A percentile compares a stretch with the other conserved stretches of the same genome.
Evolutionary conservation across 2,888 invertebrate genomes (phyloP).

Genomic region (Trisateles emortualis): DNA sequence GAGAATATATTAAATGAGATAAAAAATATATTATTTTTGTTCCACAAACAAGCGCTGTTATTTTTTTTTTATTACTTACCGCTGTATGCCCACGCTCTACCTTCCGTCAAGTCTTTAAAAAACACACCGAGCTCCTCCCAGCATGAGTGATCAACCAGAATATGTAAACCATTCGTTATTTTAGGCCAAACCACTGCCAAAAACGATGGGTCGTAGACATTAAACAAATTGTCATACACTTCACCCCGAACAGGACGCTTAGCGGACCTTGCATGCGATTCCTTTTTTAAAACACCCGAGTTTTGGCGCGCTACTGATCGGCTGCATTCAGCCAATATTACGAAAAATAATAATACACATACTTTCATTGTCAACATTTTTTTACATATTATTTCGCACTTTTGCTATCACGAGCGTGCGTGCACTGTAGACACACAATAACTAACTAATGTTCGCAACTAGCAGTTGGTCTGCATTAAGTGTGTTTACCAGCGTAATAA

Average conservation of each 20-base stretch:
- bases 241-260: conserved; percentile 60
- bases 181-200: conserved; percentile 80
- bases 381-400: conserved; percentile 43
- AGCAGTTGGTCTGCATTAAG: conserved; percentile 16
- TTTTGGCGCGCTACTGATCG: conserved; percentile 48
- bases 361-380: conserved; percentile 53
- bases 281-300: conserved; percentile 51
- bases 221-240: conserved; percentile 73
- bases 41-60: conserved; percentile 8
- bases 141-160: conserved; percentile 73
- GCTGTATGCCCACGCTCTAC: conserved; percentile 81
- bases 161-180: conserved; percentile 71
- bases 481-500: conserved; percentile 36
- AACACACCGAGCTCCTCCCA: conserved; percentile 77
- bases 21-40: too few species aligned
- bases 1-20: too few species aligned
- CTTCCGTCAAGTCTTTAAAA: conserved; percentile 75
- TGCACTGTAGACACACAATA: conserved; percentile 25
- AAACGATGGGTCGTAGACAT: conserved; percentile 78
- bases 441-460: conserved; percentile 36
- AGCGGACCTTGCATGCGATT: conserved; percentile 45
- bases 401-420: conserved; percentile 38
- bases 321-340: conserved; percentile 45
- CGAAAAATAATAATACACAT: conserved; percentile 42
- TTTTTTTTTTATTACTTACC: conserved; percentile 67